These are phyloP conservation scores for Tangara arthus DNA, from an alignment of 2,797 vertebrate genomes.

Conservation along the genomic window DNA sequence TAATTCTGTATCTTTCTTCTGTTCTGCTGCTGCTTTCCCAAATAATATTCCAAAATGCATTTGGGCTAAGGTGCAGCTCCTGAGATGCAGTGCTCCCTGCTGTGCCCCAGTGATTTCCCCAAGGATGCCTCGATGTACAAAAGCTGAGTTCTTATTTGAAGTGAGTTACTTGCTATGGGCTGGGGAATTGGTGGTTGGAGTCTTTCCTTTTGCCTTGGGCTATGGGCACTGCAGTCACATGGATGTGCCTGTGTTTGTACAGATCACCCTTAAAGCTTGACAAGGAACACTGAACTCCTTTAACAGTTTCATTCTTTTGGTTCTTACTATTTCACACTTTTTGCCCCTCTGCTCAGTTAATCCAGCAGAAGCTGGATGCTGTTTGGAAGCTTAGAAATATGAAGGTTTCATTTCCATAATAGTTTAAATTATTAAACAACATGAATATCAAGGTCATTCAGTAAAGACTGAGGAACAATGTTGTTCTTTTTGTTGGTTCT, in stretches of 20 bases:
- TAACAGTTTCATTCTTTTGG: not conserved
- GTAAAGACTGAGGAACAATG: not conserved
- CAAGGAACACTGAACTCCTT: not conserved
- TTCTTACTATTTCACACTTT: not conserved
- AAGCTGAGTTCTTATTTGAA: not conserved
- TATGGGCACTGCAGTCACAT: not conserved
- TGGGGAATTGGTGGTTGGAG: not conserved
- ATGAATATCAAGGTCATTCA: not conserved
- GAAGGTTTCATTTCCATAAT: not conserved
- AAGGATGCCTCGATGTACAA: not conserved
- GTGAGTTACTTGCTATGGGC: not conserved
- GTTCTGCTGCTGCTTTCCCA: slow-evolving; percentile 39
- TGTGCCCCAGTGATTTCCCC: not conserved
- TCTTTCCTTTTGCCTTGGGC: slow-evolving; percentile 18
- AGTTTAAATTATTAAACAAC: not conserved
- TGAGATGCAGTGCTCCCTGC: not conserved
- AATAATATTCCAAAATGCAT: slow-evolving; percentile 34
- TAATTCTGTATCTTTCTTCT: not conserved
- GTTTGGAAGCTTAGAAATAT: not conserved
- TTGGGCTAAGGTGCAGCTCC: not conserved
- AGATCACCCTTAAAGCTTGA: not conserved
- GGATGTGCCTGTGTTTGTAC: not conserved
- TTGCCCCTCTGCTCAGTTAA: not conserved
- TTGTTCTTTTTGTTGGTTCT: not conserved
- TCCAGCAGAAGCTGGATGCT: not conserved